Base-by-base conservation (phyloP, 2,113 vertebrate genomes). In the zebrafish (Danio rerio) region DNA sequence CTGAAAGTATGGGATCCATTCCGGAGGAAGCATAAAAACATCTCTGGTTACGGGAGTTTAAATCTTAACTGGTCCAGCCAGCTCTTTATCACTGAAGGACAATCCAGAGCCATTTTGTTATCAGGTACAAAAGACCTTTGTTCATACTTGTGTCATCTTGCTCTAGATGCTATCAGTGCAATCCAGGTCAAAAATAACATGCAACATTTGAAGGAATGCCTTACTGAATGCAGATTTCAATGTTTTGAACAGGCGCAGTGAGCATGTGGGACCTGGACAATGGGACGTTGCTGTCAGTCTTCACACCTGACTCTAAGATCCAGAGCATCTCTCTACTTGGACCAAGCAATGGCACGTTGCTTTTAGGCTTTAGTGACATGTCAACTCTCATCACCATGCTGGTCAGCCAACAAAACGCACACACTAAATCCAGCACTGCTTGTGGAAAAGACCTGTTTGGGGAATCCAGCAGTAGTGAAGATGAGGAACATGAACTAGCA, bases 391-490 rank as follows among this genome's bases (percentile, higher is more conserved):
- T 92, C 80, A 80, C 49, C 4, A 87, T 90, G 73, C 86, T 55
- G 61, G 58, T 88, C 16, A 49, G 83, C 74, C 78, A 84, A 56
- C 70, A 84, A 43, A 68, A 81, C 45, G 86, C 80, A 20, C 12
- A 52, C 72, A 71, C 53, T 16, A 53, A 66, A 47, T 5, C 53
- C 9, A 63, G 4, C 76, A 75, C 66, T 55, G 70, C 63, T 42
- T 0, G 0, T n/a, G 87, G 84, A 52, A 58, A 55, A 5, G 75
- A 91, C 69, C 83, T 91, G 53, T 92, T 92, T 72, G 86, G 83
- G 70, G 90, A 93, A 84, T 89, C 87, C 0, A 70, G 90, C 79
- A 93, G 91, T 87, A 94, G 90, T 18, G 91, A 92, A 71, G 91
- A 83, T 20, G 87, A 92, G 56, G 85, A 71, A 75, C 84, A 89